Evolutionary conservation across 2,888 invertebrate species (phyloP).

Genomic region (Clepsis dumicolana): DNA sequence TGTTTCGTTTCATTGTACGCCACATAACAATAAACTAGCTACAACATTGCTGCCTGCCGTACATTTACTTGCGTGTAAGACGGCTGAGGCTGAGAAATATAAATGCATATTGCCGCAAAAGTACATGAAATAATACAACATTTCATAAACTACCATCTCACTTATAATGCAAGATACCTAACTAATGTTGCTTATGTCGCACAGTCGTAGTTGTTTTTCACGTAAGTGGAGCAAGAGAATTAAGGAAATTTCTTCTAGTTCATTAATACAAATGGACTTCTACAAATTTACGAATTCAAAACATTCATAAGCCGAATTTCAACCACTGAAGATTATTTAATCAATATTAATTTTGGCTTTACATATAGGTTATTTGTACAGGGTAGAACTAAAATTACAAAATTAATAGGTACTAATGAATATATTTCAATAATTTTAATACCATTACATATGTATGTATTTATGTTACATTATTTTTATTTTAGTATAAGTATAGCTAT

Average conservation of each 20-base stretch:
- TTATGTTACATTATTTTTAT: conserved; percentile 71
- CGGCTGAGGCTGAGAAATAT: not conserved
- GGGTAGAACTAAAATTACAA: conserved; percentile 6
- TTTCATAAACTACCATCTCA: too few species aligned
- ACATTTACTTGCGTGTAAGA: too few species aligned
- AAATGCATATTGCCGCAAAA: too few species aligned
- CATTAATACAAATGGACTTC: too few species aligned
- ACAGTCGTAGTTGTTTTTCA: too few species aligned
- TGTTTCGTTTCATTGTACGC: not conserved
- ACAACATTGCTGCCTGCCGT: not conserved
- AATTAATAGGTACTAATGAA: conserved; percentile 60
- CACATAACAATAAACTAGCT: not conserved
- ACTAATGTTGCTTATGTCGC: too few species aligned
- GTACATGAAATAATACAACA: too few species aligned
- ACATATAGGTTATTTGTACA: not conserved
- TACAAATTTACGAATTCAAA: too few species aligned
- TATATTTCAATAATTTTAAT: conserved; percentile 73
- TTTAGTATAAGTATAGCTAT: conserved; percentile 59
- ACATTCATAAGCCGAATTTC: too few species aligned
- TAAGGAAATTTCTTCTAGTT: too few species aligned
- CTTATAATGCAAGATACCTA: too few species aligned
- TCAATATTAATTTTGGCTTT: not conserved
- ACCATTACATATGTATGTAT: conserved; percentile 60
- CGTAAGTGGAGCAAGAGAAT: too few species aligned
- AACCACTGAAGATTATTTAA: not conserved